Base-by-base conservation (phyloP, 64 coral and sea anemone species). In the Dendrophyllia cribrosa region DNA sequence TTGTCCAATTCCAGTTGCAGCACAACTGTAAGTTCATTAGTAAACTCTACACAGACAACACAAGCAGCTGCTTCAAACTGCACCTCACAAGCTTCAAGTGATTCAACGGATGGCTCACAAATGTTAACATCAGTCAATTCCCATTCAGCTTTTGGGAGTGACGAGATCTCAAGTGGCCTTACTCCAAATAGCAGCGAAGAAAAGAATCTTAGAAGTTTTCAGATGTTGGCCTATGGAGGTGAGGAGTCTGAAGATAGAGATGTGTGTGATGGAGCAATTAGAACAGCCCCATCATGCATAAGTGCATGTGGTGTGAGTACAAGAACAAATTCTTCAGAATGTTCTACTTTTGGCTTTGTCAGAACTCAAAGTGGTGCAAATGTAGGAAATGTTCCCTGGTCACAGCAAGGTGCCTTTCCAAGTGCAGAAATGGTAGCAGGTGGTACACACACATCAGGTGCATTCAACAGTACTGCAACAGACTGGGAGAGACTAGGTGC, bases 401-500 rank as follows among this genome's bases (percentile, higher is more conserved):
- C 46, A 44, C 72, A 75, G 43, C 61, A 84, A 67, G 61, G 46
- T 7, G 43, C 43, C 0, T 20, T n/a, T 21, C 8, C 12, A 21
- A 4, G 6, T 68, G 80, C 3, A 49, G 15, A 66, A 48, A 48
- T 10, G 52, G 11, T 3, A 51, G 4, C 80, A 12, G 15, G 10
- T 34, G 4, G 20, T 5, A 43, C 8, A 3, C 15, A 19, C 46
- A 0, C 4, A 44, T 10, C 79, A 4, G 79, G 44, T n/a, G 62
- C 24, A 65, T 20, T 13, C 14, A 48, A 9, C 46, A 5, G 14
- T 3, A 16, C 25, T 64, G 4, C 19, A 2, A 51, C 9, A 50
- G 45, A 84, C 9, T 84, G 62, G 62, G 80, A 68, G 43, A 44
- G 46, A 7, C 19, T 67, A 4, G 80, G 80, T 13, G 80, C 80